Evolutionary conservation across 1,140 invertebrate genomes (phyloP), one percentile per base, ranked within the genome.

Genomic region (Drosophila rhopaloa): DNA sequence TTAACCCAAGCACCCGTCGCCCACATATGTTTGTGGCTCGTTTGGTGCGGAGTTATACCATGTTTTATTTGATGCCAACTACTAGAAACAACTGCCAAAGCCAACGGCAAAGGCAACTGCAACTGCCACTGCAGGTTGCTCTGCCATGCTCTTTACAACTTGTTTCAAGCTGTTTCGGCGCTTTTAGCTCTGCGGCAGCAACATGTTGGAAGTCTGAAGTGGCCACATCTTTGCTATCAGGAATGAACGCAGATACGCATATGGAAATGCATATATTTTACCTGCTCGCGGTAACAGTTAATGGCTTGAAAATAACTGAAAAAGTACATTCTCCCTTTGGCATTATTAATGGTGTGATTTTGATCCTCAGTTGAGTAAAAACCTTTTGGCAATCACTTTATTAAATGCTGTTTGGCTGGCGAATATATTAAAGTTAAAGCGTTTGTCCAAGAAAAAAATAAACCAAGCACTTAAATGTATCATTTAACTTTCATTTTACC

Each of bases 51-150:
- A 44, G 58, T 56, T 74, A 27, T 38, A 16, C 19, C 60, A 56
- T 54, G 51, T 82, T 78, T 61, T 76, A 66, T 63, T 65, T 73
- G 65, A 29, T 71, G 50, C 43, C 43, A 71, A 70, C 65, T 57
- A 71, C 65, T 57, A 70, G 65, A 71, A 71, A 71, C 67, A 71
- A 71, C 65, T 48, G 63, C 35, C 65, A 71, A 48, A 68, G 65
- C 60, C 65, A 68, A 70, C 32, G n/a, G 24, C 50, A 56, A 38
- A 57, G 38, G 29, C 41, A 37, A 24, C 40, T 40, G 58, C 62
- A 16, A 61, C 41, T 62, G 61, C 57, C 32, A 63, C 61, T 32
- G 59, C 63, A 32, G 32, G 48, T 38, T 56, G 67, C 67, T 71
- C 43, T 70, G 51, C 50, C 51, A 71, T 71, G 67, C 65, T 71